Base-by-base conservation (phyloP, 2,888 invertebrate species). In the Campaea margaritaria region DNA sequence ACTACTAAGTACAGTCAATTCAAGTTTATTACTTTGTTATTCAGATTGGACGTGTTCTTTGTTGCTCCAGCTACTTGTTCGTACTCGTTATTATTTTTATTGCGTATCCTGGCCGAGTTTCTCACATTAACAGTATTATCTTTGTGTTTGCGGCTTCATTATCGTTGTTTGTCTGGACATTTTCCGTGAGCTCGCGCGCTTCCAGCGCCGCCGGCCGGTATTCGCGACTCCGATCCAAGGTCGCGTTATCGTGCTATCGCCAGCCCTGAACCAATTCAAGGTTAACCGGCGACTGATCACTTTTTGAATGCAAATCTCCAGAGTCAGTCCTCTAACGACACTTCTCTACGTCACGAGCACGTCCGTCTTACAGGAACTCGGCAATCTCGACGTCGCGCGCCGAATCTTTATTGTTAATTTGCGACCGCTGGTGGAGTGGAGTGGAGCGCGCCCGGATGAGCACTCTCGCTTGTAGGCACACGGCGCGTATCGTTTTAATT, bases 191-290 rank as follows among this genome's bases (percentile, higher is more conserved):
- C 79, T 77, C 75, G 81, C 80, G 81, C 83, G 84, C 82, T 76
- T 81, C 79, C 81, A 83, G 79, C 78, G 87, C 89, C 89, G 89
- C 89, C 89, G 89, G 89, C 87, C 88, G 90, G 90, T 85, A 77
- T 82, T 85, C 86, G 86, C 83, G 83, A 79, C 85, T 85, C 81
- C 80, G 79, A 69, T 75, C 76, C 91, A 92, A 92, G 92, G 92
- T 90, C 91, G 85, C 87, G 89, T 91, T 91, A 91, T 92, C 92
- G 87, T 84, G 85, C 85, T 87, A 87, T 87, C 89, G 89, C 81
- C 86, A 87, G 82, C 86, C 87, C 87, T 87, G 86, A 85, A 83
- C 86, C 77, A 76, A 72, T 80, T 72, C 85, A 87, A 88, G 87
- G 87, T 78, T 83, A 75, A 50, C 71, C 69, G 57, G 67, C 58